Conservation (phyloP, 2,888 invertebrate species). For the Ormia ochracea region DNA sequence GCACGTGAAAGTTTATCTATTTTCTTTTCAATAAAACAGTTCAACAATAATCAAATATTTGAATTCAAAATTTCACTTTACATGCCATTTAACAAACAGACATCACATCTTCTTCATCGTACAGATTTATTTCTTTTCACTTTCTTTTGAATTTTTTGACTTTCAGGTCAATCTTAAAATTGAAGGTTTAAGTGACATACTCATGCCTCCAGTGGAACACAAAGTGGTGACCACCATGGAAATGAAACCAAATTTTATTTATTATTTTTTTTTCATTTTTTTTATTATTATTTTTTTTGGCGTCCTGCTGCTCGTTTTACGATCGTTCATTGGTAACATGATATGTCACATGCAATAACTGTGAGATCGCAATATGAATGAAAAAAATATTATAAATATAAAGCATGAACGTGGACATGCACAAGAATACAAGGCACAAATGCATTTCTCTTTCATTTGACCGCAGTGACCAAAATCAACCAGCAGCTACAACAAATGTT, state of each 20-base stretch:
- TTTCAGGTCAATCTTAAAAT: conserved; percentile 46
- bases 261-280: conserved; percentile 6
- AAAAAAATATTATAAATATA: background rate
- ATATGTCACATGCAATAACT: conserved; percentile 60
- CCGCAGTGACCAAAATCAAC: conserved; percentile 62
- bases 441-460: conserved; percentile 65
- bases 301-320: background rate
- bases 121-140: conserved; percentile 8
- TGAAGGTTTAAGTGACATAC: conserved; percentile 29
- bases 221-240: conserved; percentile 27
- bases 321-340: conserved; percentile 44
- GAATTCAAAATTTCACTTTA: background rate
- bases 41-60: too few relatives aligned
- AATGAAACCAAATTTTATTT: conserved; percentile 14
- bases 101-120: background rate
- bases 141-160: conserved; percentile 10
- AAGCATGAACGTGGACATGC: conserved; percentile 18
- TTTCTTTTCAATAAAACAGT: too few relatives aligned
- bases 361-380: conserved; percentile 27
- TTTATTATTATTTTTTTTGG: too few relatives aligned
- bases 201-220: background rate
- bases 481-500: conserved; percentile 25
- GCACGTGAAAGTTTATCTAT: too few relatives aligned
- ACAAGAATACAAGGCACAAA: conserved; percentile 5
- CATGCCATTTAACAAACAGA: too few relatives aligned